Percentiles rank a stretch among this genome's conserved stretches.
These are phyloP conservation scores for Cyprinus carpio DNA, from an alignment of 2,113 vertebrate genomes.

Conservation along the genomic window DNA sequence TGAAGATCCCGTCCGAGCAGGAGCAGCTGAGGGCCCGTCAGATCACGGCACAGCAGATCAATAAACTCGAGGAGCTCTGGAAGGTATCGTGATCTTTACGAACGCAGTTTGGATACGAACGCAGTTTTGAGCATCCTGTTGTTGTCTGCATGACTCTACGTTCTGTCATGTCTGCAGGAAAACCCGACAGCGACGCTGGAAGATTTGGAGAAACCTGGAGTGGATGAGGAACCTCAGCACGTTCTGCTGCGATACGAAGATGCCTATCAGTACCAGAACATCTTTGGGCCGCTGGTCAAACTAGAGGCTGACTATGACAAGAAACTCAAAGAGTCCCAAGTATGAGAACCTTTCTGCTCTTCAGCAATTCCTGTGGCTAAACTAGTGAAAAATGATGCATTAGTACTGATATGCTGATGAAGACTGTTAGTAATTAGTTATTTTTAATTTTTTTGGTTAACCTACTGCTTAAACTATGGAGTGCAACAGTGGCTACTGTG, in stretches of 20 bases:
- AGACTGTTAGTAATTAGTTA: too few species aligned
- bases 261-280: conserved; percentile 99
- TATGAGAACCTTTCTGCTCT: conserved; percentile 52
- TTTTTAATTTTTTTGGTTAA: too few species aligned
- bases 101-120: neutral
- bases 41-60: conserved; percentile 97
- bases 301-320: conserved; percentile 98
- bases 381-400: too few species aligned
- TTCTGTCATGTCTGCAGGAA: conserved; percentile 74
- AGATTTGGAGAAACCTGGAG: conserved; percentile 96
- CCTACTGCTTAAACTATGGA: too few species aligned
- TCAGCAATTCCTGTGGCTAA: too few species aligned
- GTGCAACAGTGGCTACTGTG: too few species aligned
- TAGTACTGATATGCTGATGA: too few species aligned
- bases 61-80: conserved; percentile 98
- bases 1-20: conserved; percentile 98
- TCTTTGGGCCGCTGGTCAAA: conserved; percentile 96
- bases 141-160: conserved; percentile 4
- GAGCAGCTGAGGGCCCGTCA: conserved; percentile 94
- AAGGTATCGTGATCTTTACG: conserved; percentile 76
- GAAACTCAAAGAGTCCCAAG: conserved; percentile 99
- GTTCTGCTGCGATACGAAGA: conserved; percentile 96
- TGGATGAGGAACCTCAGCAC: conserved; percentile 97
- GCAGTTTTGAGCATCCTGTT: neutral
- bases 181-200: conserved; percentile 95